These are phyloP conservation scores for Tricholaema leucomelas DNA, from an alignment of 2,113 vertebrate genomes.

Conservation along the genomic window DNA sequence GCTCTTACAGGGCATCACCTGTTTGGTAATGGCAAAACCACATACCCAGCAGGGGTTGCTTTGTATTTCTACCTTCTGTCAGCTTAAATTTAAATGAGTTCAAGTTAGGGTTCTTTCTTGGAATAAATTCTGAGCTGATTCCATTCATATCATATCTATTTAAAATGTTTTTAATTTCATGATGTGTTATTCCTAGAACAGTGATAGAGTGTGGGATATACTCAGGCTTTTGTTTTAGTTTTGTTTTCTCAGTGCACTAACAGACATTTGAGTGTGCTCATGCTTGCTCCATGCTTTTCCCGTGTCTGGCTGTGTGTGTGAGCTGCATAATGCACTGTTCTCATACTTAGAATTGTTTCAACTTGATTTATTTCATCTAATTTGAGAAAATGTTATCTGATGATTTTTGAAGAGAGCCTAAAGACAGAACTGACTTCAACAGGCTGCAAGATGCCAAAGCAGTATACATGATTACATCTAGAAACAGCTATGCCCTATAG, in stretches of 20 bases:
- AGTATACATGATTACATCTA: conserved; percentile 29
- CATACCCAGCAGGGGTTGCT: not conserved
- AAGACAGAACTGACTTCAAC: conserved; percentile 39
- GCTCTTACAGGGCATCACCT: conserved; percentile 59
- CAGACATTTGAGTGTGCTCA: accelerated
- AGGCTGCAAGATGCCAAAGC: conserved; percentile 25
- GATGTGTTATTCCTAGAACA: not conserved
- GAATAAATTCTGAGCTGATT: not conserved
- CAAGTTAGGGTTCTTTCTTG: not conserved
- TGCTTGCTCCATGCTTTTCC: not conserved
- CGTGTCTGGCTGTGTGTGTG: not conserved
- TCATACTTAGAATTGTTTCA: conserved; percentile 2
- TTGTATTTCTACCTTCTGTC: not conserved
- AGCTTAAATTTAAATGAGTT: not conserved
- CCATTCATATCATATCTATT: not conserved
- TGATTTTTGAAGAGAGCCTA: conserved; percentile 58
- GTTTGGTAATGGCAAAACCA: not conserved
- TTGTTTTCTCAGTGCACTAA: not conserved
- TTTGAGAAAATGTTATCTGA: conserved; percentile 53
- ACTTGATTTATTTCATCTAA: conserved; percentile 40
- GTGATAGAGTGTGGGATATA: not conserved
- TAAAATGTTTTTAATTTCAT: not conserved
- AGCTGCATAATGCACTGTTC: not conserved
- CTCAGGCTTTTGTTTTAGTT: not conserved
- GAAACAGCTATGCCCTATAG: conserved; percentile 39